Evolutionary conservation across 2,113 vertebrate species (phyloP), one percentile per base, ranked within the genome.

Genomic region (Osmerus eperlanus): DNA sequence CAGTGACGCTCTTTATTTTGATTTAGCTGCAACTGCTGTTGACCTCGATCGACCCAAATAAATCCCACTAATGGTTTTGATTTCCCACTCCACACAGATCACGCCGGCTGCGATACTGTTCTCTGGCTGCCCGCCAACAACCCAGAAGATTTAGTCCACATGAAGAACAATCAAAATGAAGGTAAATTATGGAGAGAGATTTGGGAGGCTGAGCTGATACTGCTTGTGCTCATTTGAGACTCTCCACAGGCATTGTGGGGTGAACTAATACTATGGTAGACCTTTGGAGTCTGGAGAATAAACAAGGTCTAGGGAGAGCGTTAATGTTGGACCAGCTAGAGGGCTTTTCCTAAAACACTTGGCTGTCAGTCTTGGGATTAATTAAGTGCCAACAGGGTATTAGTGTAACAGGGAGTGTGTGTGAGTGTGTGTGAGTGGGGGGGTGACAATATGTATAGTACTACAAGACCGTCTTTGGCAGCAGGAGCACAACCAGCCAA

Each of bases 91-190:
- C 65, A 19, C 14, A 6, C 83, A 90, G 91, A 91, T 85, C 81
- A 85, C 71, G 60, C 78, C 4, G 3, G 72, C 68, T 74, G 73
- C 88, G 91, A 87, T 91, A 84, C 90, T 68, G 85, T 79, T 28
- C 68, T 84, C 65, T 92, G 93, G 92, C 92, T 90, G 76, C 67
- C 86, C 13, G 80, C 91, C 91, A 92, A 69, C 74, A 92, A 89
- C 76, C 78, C 29, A 52, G 91, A 93, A 86, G 93, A 92, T 86
- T 90, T 90, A 82, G 61, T 84, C 85, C 85, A 92, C 86, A 84
- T 84, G 86, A 86, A 83, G 81, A 92, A 92, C 88, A 92, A 90
- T 90, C 92, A 93, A 77, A 90, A 88, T 76, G 91, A 94, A 95
- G 93, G 94, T 97, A 95, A 91, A 86, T n/a, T 63, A 29, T 64